Percentiles rank a stretch among this genome's conserved stretches.
phyloP scores from a whole-genome alignment of 2,113 vertebrate genomes.

The Sorex araneus region DNA sequence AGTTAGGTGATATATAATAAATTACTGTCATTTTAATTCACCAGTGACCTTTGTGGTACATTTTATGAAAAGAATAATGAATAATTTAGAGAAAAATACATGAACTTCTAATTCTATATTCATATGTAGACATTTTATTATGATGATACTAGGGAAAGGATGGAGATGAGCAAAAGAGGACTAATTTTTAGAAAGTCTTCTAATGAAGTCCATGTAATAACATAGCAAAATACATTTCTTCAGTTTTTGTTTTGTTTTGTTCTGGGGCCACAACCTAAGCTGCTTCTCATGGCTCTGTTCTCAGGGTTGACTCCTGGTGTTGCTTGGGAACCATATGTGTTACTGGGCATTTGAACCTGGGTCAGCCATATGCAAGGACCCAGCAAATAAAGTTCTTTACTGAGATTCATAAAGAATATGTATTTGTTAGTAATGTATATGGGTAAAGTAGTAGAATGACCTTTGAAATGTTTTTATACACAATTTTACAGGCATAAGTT shows the following conservation, averaged over 20 bases:
- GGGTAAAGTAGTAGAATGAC: neutral
- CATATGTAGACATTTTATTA: constrained; percentile 15
- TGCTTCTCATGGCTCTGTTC: too few species aligned
- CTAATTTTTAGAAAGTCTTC: constrained; percentile 9
- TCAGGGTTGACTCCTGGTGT: too few species aligned
- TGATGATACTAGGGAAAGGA: neutral
- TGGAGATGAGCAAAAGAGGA: neutral
- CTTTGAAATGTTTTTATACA: neutral
- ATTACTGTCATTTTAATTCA: constrained; percentile 66
- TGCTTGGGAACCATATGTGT: too few species aligned
- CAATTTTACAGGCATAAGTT: neutral
- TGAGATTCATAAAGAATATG: constrained; percentile 2
- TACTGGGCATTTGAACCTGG: too few species aligned
- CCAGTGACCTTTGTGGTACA: constrained; percentile 60
- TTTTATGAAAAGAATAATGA: constrained; percentile 73
- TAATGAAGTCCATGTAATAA: constrained; percentile 33
- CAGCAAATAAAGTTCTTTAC: constrained; percentile 34
- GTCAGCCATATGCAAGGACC: too few species aligned
- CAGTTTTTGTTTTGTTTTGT: neutral
- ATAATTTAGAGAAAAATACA: constrained; percentile 39
- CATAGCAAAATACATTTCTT: constrained; percentile 22
- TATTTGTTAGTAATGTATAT: constrained; percentile 7
- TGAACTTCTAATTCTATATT: neutral
- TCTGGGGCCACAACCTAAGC: too few species aligned
- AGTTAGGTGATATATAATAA: constrained; percentile 50